A percentile compares a stretch with the other conserved stretches of the same genome.
phyloP scores from a whole-genome alignment of 2,113 vertebrate genomes.

The Ochotona curzoniae region DNA sequence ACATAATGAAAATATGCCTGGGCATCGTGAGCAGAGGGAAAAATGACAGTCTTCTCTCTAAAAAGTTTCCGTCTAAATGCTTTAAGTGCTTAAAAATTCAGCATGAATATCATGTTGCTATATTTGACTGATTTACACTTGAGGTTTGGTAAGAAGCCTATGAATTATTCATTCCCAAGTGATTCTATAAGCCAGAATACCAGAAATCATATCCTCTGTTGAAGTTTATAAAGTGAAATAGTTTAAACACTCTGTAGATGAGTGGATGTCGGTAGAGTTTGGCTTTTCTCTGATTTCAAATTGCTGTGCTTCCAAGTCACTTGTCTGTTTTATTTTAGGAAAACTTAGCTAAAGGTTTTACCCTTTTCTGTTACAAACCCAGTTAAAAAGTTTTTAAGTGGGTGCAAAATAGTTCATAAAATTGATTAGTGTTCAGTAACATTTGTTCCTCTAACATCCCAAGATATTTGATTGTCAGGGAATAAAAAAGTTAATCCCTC shows the following conservation, averaged over 20 bases:
- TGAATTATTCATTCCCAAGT: constrained; percentile 88
- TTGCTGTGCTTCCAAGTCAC: constrained; percentile 49
- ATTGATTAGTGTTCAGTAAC: neutral
- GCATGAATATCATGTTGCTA: constrained; percentile 81
- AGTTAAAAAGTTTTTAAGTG: constrained; percentile 32
- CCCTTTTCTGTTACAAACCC: constrained; percentile 2
- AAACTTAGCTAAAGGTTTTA: neutral
- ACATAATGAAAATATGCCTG: constrained; percentile 70
- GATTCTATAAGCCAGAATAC: constrained; percentile 81
- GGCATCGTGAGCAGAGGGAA: constrained; percentile 60
- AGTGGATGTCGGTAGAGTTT: constrained; percentile 14
- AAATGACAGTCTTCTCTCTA: neutral
- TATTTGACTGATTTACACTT: constrained; percentile 87
- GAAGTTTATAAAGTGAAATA: constrained; percentile 79
- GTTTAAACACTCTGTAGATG: constrained; percentile 81
- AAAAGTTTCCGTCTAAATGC: constrained; percentile 78
- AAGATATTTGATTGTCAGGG: constrained; percentile 12
- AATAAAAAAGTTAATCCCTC: neutral
- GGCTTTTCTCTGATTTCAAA: constrained; percentile 50
- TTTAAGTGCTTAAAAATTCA: constrained; percentile 84
- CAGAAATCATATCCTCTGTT: constrained; percentile 82
- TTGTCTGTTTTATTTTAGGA: constrained; percentile 52
- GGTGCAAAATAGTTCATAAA: neutral
- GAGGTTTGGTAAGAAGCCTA: constrained; percentile 83
- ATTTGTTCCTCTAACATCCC: neutral